Evolutionary conservation across 2,888 invertebrate genomes (phyloP).

Genomic region (Dromius quadrimaculatus): DNA sequence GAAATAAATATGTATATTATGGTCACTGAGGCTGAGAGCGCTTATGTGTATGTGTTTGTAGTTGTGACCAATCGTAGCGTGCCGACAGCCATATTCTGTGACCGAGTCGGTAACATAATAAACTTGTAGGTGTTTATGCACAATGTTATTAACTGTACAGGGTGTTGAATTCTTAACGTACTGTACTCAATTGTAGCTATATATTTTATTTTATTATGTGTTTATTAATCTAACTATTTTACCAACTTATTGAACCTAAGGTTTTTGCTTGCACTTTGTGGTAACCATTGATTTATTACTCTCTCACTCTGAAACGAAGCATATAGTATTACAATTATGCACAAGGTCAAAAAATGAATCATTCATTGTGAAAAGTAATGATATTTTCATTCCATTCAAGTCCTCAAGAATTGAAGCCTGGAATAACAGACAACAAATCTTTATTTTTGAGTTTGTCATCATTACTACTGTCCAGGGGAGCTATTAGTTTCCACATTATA

Average conservation of each 20-base stretch:
- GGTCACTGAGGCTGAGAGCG: slow-evolving; percentile 22
- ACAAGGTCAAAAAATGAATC: too few species aligned
- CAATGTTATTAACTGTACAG: slow-evolving; percentile 24
- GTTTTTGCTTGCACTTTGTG: not conserved
- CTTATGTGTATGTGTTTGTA: not conserved
- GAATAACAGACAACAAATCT: too few species aligned
- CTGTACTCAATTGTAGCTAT: slow-evolving; percentile 14
- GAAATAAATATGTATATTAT: slow-evolving; percentile 43
- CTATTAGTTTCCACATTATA: too few species aligned
- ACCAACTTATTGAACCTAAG: slow-evolving; percentile 18
- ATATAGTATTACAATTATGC: too few species aligned
- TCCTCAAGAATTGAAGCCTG: too few species aligned
- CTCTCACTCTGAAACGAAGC: too few species aligned
- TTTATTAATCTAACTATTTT: slow-evolving; percentile 28
- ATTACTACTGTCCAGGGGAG: too few species aligned
- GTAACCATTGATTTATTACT: too few species aligned
- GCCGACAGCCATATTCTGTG: slow-evolving; percentile 32
- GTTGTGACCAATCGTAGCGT: slow-evolving; percentile 11
- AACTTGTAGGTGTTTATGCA: slow-evolving; percentile 33
- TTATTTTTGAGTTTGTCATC: too few species aligned
- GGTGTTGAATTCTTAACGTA: slow-evolving; percentile 26
- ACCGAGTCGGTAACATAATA: slow-evolving; percentile 11
- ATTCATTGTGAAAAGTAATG: too few species aligned
- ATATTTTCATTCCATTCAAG: too few species aligned
- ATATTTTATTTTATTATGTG: slow-evolving; percentile 34